These are phyloP conservation scores for Holcopasites calliopsidis DNA, from an alignment of 1,140 invertebrate species.

Conservation along the genomic window DNA sequence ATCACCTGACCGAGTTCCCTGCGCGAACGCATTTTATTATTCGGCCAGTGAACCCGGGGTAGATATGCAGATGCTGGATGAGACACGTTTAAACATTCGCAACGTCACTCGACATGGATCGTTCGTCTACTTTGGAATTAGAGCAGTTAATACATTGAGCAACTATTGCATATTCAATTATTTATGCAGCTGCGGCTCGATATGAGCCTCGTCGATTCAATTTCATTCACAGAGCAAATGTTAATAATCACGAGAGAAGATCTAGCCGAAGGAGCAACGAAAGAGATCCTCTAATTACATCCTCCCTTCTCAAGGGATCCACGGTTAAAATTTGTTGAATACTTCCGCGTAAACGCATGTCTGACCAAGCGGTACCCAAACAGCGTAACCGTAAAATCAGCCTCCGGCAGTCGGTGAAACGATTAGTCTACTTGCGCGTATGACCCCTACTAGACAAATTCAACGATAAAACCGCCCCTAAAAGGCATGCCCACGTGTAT, in stretches of 20 bases:
- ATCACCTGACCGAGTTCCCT: slow-evolving; percentile 32
- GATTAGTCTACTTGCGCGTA: background rate
- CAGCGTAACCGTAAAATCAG: background rate
- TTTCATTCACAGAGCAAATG: no score
- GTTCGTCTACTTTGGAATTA: no score
- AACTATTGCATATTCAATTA: no score
- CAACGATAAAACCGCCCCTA: background rate
- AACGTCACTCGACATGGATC: background rate
- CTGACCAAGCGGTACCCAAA: background rate
- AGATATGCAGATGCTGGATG: background rate
- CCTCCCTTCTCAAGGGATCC: background rate
- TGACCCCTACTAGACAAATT: background rate
- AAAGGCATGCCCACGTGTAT: background rate
- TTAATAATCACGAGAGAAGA: no score
- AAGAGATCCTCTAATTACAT: background rate
- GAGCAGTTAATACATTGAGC: no score
- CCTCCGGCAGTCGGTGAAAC: background rate
- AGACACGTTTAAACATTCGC: background rate
- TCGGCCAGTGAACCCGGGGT: no score
- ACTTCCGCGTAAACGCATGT: background rate
- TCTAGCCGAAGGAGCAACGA: no score
- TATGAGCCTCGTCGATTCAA: no score
- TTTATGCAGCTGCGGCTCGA: no score
- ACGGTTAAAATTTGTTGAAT: background rate
- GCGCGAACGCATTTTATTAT: background rate